These are phyloP conservation scores for Buceros bicornis DNA, from an alignment of 2,797 vertebrate genomes.

Conservation along the genomic window DNA sequence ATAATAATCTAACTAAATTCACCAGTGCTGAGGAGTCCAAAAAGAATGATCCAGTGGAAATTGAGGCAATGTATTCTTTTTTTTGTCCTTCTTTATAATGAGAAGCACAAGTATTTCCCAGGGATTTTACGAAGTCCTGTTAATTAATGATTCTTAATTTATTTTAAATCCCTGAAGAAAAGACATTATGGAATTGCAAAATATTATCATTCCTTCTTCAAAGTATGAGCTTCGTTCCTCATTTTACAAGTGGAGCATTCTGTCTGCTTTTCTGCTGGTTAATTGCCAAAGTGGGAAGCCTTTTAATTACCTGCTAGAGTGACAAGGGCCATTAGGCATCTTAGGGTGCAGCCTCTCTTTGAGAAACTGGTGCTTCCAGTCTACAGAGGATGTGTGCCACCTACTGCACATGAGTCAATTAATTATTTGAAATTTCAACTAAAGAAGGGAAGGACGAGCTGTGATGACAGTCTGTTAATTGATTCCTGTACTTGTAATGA, in stretches of 20 bases:
- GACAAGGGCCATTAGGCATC: slow-evolving; percentile 37
- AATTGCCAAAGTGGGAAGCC: slow-evolving; percentile 24
- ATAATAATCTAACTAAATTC: background rate
- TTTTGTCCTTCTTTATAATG: background rate
- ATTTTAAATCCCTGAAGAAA: slow-evolving; percentile 10
- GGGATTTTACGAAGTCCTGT: background rate
- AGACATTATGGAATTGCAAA: background rate
- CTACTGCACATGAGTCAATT: slow-evolving; percentile 34
- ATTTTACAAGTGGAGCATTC: background rate
- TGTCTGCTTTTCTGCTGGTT: slow-evolving; percentile 13
- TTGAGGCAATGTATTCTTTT: background rate
- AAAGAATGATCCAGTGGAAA: background rate
- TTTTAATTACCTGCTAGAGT: slow-evolving; percentile 62
- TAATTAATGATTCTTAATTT: slow-evolving; percentile 52
- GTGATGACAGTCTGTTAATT: slow-evolving; percentile 49
- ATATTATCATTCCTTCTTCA: background rate
- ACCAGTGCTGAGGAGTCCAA: background rate
- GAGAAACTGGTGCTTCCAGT: background rate
- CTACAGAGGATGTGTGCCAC: slow-evolving; percentile 16
- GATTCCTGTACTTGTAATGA: slow-evolving; percentile 34
- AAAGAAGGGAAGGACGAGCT: background rate
- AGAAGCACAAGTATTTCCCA: background rate
- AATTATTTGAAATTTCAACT: slow-evolving; percentile 13
- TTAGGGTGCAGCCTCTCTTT: slow-evolving; percentile 24
- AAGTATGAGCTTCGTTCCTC: background rate